Evolutionary conservation across 2,797 vertebrate species (phyloP), one percentile per base, ranked within the genome.

Genomic region (Staurois parvus): DNA sequence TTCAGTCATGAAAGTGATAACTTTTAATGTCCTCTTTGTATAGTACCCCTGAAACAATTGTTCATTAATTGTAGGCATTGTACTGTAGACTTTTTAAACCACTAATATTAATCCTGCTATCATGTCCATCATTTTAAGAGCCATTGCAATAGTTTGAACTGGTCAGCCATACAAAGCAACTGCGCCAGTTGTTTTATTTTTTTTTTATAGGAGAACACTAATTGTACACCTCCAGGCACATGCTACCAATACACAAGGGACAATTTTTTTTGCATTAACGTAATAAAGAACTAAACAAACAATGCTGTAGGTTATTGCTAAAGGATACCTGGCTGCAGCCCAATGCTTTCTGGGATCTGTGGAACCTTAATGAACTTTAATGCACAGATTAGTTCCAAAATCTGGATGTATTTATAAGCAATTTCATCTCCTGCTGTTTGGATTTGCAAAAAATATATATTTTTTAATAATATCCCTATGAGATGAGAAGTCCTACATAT

Each of bases 401-500:
- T 32, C 72, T 79, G 37, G 59, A 40, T 79, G 76, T 79, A 74
- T 70, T 70, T 78, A 45, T 28, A 74, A 68, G 70, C 24, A 62
- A 77, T 62, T 73, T 84, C 13, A 83, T 72, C 64, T 79, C 81
- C 34, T 69, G 74, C 70, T 28, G 30, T 69, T 28, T 69, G 40
- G 59, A 68, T 83, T 86, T 82, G 52, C 82, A 56, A 62, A 84
- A 32, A 30, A n/a, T 17, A 66, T 72, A 7, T 77, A 4, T 67
- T 52, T 79, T 79, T 79, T 68, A n/a, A 69, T 83, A 68, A 52
- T 83, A 24, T 66, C 66, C 77, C 48, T 82, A 74, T 24, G 40
- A 73, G 2, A 83, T n/a, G 32, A 83, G 29, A 24, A 79, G 24
- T 26, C 77, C 21, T 91, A 92, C 88, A 92, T 34, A 89, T 89